Base-by-base conservation (phyloP, 92 coral and sea anemone species). In the Pocillopora meandrina region DNA sequence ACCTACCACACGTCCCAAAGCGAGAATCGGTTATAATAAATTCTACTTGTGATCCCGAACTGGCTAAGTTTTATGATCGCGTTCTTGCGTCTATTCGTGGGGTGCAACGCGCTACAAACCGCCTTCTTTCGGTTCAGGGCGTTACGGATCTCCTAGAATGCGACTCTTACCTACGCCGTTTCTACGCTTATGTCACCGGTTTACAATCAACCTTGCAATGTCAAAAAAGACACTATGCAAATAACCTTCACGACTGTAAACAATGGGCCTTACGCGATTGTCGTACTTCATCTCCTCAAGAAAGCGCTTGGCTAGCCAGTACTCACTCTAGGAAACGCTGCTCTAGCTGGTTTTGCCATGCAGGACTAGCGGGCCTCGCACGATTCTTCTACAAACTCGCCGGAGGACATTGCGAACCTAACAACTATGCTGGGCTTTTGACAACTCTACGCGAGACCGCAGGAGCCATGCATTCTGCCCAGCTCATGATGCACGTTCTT, bases 91-190 rank as follows among this genome's bases (percentile, higher is more conserved):
- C 78, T 19, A 56, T 74, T 23, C 52, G 78, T 10, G 17, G 62
- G 35, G 36, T 74, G 13, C 62, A 74, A 13, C 62, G 78, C 14
- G 36, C 34, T 11, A 57, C 64, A 7, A 56, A 15, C 2, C 35
- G 64, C 36, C 14, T 57, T 12, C n/a, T 57, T 20, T 56, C 62
- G 0, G n/a, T 57, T 1, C 78, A 74, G 12, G 78, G 78, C 5
- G 78, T 74, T 18, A 74, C 47, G 1, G 34, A 74, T 74, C 57
- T 74, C 14, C 14, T 74, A 4, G 78, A 74, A 26, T 74, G 78
- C 31, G 78, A 74, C 33, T 52, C 63, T 15, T 74, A 55, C n/a
- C 17, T 74, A 19, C 33, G 78, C 16, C 47, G 78, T 6, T 74
- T 74, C 33, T 74, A 74, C 64, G 10, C 23, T 14, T 71, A 71